Evolutionary conservation across 1,140 invertebrate genomes (phyloP), one percentile per base, ranked within the genome.

Genomic region (Euura lappo): DNA sequence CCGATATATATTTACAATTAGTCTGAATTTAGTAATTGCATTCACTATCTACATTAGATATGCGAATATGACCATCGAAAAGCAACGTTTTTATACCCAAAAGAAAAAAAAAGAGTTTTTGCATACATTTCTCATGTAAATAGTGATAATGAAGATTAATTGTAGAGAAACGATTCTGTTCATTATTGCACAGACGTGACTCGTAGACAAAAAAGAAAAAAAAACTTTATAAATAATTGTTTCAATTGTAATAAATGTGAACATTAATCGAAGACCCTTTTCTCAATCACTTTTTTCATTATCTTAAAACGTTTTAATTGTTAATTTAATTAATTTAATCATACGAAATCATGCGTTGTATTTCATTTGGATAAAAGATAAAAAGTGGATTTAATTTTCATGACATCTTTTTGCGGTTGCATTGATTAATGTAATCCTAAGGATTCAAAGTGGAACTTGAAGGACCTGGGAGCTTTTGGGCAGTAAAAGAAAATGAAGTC

Each of bases 11-110:
- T 28, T 28, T 28, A 28, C 28, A 28, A 60, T 5, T 60, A 5
- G 51, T 11, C 3, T 60, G n/a, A 60, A 60, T 60, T 60, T 60
- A 3, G 51, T 60, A 60, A n/a, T 11, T 60, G 3, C 51, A 60
- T 60, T 60, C 51, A 60, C 51, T 60, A 60, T 60, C 51, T 60
- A 60, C 51, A 60, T 60, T 60, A 60, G 51, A 60, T 60, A 60
- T 60, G 6, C 13, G 51, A 60, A 11, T 60, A 8, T 6, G 3
- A 60, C 13, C 51, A 28, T n/a, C 5, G 51, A 60, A 60, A 60
- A 60, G 2, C 51, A 6, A 60, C 51, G 10, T 60, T 60, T 60
- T 60, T 60, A 60, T 60, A 60, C 51, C 13, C 51, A 8, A 6
- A 60, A 60, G 28, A 28, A 28, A 28, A 28, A 28, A 28, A 28